Conservation (phyloP, 1,140 invertebrate species). For the Hestina assimilis region DNA sequence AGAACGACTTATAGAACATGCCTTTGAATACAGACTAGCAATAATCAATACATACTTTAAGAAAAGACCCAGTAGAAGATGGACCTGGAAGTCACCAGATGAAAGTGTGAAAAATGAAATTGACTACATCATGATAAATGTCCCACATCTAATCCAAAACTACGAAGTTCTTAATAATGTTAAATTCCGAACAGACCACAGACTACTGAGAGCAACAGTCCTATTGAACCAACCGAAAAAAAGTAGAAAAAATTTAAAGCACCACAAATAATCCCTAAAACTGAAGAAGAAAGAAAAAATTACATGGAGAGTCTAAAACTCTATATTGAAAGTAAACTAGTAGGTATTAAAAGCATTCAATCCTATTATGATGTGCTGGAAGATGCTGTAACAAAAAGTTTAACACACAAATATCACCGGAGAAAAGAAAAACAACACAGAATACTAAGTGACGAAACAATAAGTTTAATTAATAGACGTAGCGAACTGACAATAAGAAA, state of each 20-base stretch:
- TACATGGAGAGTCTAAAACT: not conserved
- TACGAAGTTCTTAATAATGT: constrained; percentile 21
- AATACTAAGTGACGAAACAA: not conserved
- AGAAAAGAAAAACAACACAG: not conserved
- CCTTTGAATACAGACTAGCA: not conserved
- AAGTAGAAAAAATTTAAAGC: constrained; percentile 9
- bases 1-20: not conserved
- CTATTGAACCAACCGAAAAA: not conserved
- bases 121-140: constrained; percentile 18
- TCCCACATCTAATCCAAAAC: constrained; percentile 15
- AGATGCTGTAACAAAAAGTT: not conserved
- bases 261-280: not conserved
- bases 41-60: not conserved
- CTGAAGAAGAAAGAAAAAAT: not conserved
- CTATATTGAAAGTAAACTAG: not conserved
- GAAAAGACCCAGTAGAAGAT: not conserved
- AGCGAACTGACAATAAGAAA: not conserved
- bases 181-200: constrained; percentile 21
- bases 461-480: not conserved
- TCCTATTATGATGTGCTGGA: constrained; percentile 1
- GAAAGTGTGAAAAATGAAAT: constrained; percentile 6
- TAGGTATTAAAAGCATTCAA: not conserved
- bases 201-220: constrained; percentile 22
- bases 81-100: not conserved
- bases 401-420: not conserved